Conservation (phyloP, 2,888 invertebrate species). For the Dastarcus helophoroides region DNA sequence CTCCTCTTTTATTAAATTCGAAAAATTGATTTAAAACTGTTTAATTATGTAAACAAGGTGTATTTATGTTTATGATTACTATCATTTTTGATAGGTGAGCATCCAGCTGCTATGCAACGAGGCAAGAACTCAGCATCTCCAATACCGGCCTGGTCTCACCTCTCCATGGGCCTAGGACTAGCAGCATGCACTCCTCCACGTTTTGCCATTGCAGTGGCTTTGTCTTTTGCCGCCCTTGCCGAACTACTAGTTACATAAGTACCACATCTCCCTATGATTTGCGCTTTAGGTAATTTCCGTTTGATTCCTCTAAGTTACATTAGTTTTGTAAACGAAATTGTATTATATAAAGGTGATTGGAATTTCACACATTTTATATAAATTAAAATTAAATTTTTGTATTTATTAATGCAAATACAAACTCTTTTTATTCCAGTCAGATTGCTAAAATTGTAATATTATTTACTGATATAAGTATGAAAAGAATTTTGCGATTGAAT, state of each 20-base stretch:
- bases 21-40: too few species aligned
- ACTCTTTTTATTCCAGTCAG: too few species aligned
- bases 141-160: conserved; percentile 40
- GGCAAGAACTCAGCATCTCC: conserved; percentile 43
- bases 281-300: neutral
- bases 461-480: too few species aligned
- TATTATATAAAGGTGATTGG: neutral
- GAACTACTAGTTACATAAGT: conserved; percentile 32
- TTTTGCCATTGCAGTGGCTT: conserved; percentile 34
- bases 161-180: conserved; percentile 39
- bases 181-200: conserved; percentile 37
- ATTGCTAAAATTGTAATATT: too few species aligned
- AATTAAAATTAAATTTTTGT: too few species aligned
- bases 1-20: too few species aligned
- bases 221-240: conserved; percentile 33
- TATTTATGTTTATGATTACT: too few species aligned
- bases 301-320: neutral
- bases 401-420: too few species aligned
- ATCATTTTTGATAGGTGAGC: conserved; percentile 58
- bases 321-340: neutral
- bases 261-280: conserved; percentile 3
- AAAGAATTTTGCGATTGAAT: too few species aligned
- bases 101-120: conserved; percentile 56
- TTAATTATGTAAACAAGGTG: too few species aligned
- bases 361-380: too few species aligned